phyloP scores from a whole-genome alignment of 2,797 vertebrate species.

The Pipistrellus pygmaeus region DNA sequence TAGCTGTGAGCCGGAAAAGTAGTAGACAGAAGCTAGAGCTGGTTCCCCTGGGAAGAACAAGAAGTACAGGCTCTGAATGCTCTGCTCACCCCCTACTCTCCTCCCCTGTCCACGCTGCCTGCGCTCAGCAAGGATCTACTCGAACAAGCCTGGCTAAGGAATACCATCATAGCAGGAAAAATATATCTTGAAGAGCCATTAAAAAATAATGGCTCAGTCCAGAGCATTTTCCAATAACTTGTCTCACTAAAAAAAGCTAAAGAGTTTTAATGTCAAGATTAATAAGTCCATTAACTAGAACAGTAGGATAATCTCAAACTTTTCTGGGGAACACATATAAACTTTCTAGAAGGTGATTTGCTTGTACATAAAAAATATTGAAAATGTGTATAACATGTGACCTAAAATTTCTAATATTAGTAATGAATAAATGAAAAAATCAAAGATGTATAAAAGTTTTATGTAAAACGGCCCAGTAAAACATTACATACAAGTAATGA shows the following conservation, averaged over 20 bases:
- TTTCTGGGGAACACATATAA: background rate
- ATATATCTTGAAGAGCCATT: background rate
- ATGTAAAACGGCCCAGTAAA: background rate
- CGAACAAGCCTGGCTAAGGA: background rate
- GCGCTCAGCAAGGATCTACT: background rate
- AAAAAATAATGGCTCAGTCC: background rate
- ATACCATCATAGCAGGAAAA: background rate
- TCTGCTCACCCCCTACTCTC: background rate
- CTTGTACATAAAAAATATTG: background rate
- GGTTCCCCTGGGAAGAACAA: background rate
- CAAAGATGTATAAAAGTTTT: background rate
- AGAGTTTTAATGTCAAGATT: conserved; percentile 37
- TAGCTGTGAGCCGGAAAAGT: background rate
- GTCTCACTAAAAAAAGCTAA: conserved; percentile 1
- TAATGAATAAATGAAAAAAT: background rate
- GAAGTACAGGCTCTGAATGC: background rate
- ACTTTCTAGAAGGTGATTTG: background rate
- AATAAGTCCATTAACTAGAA: conserved; percentile 31
- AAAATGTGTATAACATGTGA: background rate
- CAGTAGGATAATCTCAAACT: background rate
- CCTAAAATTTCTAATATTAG: background rate
- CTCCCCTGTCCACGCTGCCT: background rate
- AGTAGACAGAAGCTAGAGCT: background rate
- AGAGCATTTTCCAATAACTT: background rate
- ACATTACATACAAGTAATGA: background rate